These are phyloP conservation scores for Morone chrysops DNA, from an alignment of 2,113 vertebrate genomes.

Conservation along the genomic window DNA sequence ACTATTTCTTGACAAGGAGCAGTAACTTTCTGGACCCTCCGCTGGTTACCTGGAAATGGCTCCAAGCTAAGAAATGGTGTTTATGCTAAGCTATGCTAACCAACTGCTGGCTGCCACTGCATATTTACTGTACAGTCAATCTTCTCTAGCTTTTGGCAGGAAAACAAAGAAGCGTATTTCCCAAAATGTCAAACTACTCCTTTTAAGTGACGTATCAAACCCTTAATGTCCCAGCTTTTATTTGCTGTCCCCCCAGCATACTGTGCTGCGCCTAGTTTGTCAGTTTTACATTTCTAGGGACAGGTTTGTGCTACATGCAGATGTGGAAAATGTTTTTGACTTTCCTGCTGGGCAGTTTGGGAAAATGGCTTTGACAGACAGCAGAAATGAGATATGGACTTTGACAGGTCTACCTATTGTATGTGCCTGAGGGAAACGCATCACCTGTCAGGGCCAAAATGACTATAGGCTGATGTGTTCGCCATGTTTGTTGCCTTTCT, in stretches of 20 bases:
- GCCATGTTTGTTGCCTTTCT: slow-evolving; percentile 40
- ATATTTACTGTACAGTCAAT: neutral
- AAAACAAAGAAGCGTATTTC: neutral
- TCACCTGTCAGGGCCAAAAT: slow-evolving; percentile 64
- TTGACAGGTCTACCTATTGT: slow-evolving; percentile 65
- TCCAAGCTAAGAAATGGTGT: neutral
- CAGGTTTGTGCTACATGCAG: slow-evolving; percentile 29
- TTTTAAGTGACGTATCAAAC: slow-evolving; percentile 6
- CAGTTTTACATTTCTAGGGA: slow-evolving; percentile 22
- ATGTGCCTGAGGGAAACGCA: slow-evolving; percentile 57
- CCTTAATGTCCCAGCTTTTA: neutral
- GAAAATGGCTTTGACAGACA: slow-evolving; percentile 50
- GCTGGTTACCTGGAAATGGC: neutral
- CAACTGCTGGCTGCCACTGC: neutral
- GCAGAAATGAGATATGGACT: slow-evolving; percentile 54
- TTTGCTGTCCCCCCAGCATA: neutral
- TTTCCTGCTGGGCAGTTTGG: slow-evolving; percentile 4
- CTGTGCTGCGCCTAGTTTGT: neutral
- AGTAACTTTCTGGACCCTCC: neutral
- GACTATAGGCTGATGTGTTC: slow-evolving; percentile 48
- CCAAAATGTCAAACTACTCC: neutral
- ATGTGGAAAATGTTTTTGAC: slow-evolving; percentile 38
- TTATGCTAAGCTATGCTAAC: slow-evolving; percentile 11
- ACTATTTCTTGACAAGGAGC: neutral
- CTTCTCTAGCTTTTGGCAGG: neutral